These are phyloP conservation scores for Pterobdella sp. DNA, from an alignment of 2,888 invertebrate species.

Conservation along the genomic window DNA sequence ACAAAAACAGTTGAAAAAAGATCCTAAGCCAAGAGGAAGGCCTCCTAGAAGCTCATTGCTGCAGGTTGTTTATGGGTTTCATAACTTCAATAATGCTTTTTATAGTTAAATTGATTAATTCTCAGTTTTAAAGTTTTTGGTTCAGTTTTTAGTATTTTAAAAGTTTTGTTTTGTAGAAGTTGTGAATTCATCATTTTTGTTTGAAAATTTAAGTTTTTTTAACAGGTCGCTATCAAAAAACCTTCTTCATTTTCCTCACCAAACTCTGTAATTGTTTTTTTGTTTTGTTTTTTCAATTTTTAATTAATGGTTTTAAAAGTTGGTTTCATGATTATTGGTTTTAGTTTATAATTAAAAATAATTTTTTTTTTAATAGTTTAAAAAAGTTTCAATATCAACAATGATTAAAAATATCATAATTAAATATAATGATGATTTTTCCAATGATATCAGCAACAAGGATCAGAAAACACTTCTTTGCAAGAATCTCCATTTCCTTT, in stretches of 20 bases:
- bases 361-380: slow-evolving; percentile 1
- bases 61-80: slow-evolving; percentile 11
- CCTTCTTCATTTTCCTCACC: slow-evolving; percentile 17
- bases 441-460: slow-evolving; percentile 9
- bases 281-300: slow-evolving; percentile 2
- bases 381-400: not conserved
- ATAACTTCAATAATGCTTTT: not conserved
- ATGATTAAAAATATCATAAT: not conserved
- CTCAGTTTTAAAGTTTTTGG: not conserved
- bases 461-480: slow-evolving; percentile 20
- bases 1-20: slow-evolving; percentile 13
- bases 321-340: not conserved
- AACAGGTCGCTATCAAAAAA: slow-evolving; percentile 28
- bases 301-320: slow-evolving; percentile 6
- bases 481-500: slow-evolving; percentile 28
- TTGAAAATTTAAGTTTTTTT: not conserved
- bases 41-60: slow-evolving; percentile 21
- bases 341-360: not conserved
- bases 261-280: slow-evolving; percentile 24
- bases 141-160: not conserved
- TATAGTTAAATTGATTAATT: not conserved
- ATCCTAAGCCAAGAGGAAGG: slow-evolving; percentile 25
- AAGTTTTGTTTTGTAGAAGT: slow-evolving; percentile 2
- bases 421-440: not conserved
- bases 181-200: not conserved